Conservation (phyloP, 2,888 invertebrate species). For the Taenaris catops region DNA sequence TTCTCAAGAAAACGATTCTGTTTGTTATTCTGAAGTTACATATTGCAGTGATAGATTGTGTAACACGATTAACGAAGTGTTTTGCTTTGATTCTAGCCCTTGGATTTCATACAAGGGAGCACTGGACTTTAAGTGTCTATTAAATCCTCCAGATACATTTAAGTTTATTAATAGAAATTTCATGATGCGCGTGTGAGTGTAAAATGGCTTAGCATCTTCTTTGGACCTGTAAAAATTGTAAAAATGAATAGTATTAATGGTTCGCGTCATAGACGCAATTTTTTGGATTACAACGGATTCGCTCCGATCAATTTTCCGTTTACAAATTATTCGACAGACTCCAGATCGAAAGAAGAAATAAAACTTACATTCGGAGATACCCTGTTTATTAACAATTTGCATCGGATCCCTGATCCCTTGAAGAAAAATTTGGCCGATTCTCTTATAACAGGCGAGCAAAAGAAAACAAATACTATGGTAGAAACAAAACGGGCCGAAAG, state of each 20-base stretch:
- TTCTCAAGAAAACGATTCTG: constrained; percentile 47
- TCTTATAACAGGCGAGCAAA: constrained; percentile 35
- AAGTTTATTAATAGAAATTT: constrained; percentile 32
- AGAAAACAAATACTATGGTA: constrained; percentile 23
- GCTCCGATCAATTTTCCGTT: constrained; percentile 43
- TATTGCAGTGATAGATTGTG: constrained; percentile 44
- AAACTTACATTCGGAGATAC: constrained; percentile 43
- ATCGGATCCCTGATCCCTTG: constrained; percentile 53
- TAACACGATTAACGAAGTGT: constrained; percentile 31
- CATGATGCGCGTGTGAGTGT: constrained; percentile 41
- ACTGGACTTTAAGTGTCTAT: constrained; percentile 39
- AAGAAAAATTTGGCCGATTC: constrained; percentile 64
- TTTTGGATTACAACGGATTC: constrained; percentile 33
- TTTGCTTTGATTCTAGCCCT: constrained; percentile 39
- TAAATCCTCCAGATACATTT: constrained; percentile 48
- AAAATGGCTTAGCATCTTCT: constrained; percentile 48
- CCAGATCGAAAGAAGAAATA: constrained; percentile 40
- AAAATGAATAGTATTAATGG: constrained; percentile 44
- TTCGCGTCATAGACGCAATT: constrained; percentile 48
- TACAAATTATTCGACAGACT: constrained; percentile 49
- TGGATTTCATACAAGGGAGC: constrained; percentile 36
- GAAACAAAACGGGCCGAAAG: constrained; percentile 16
- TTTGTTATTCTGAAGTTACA: constrained; percentile 41
- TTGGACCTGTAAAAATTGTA: constrained; percentile 33
- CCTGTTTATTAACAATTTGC: constrained; percentile 46